phyloP scores from a whole-genome alignment of 1,140 invertebrate genomes.

The Elysia chlorotica region DNA sequence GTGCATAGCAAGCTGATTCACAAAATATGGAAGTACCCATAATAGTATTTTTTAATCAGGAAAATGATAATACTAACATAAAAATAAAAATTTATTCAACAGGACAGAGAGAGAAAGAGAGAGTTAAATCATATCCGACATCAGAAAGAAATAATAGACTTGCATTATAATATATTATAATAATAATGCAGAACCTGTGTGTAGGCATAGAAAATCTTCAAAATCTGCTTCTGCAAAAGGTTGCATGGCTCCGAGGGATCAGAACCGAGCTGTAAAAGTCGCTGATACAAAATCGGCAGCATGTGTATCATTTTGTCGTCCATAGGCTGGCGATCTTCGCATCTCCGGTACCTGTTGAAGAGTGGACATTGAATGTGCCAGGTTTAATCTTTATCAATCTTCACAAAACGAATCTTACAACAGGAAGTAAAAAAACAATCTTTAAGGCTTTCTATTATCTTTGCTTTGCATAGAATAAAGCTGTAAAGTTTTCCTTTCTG shows the following conservation, averaged over 20 bases:
- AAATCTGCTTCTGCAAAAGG: conserved; percentile 91
- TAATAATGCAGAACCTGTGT: conserved; percentile 87
- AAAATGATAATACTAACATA: too few species aligned
- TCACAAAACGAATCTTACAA: not conserved
- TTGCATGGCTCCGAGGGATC: conserved; percentile 87
- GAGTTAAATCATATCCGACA: too few species aligned
- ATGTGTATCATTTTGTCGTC: conserved; percentile 94
- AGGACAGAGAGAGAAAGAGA: too few species aligned
- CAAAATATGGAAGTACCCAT: too few species aligned
- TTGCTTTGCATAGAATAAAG: not conserved
- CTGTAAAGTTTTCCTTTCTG: too few species aligned
- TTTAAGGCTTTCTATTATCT: not conserved
- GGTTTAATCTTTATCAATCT: not conserved
- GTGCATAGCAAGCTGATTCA: too few species aligned
- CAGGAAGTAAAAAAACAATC: not conserved
- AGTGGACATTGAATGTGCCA: not conserved
- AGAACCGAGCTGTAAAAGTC: conserved; percentile 79
- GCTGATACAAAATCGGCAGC: conserved; percentile 88
- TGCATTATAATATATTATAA: too few species aligned
- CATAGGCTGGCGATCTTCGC: conserved; percentile 84
- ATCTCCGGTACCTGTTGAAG: conserved; percentile 78
- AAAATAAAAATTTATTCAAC: too few species aligned
- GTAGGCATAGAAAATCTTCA: conserved; percentile 95
- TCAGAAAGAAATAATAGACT: too few species aligned
- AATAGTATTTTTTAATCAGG: too few species aligned